Evolutionary conservation across 2,888 invertebrate species (phyloP), one percentile per base, ranked within the genome.

Genomic region (Diaprepes abbreviatus): DNA sequence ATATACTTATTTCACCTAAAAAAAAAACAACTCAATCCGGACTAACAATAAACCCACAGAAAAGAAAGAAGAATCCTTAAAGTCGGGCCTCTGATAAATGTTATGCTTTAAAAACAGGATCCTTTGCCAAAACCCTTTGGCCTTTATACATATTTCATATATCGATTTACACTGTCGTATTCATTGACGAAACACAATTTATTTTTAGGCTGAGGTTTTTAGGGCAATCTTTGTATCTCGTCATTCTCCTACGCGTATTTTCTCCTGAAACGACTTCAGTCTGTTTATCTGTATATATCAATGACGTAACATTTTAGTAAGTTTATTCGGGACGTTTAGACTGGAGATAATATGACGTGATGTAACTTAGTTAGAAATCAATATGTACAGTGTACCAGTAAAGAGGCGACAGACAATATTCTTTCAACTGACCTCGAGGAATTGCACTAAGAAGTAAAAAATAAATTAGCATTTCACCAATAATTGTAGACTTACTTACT

Each of bases 141-240:
- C 28, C 28, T 50, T 31, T 28, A 14, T 31, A 50, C 28, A 50
- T 28, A 50, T 31, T 50, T 14, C 12, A 24, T 24, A 12, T 50
- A 28, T 50, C 48, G 48, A 31, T 43, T 43, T 14, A 19, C 10
- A 9, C 19, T 9, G 28, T 24, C 24, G 12, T 24, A 28, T 24
- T 50, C 48, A 28, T 50, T 28, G 24, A 50, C 24, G 14, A 50
- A 31, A 50, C 12, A 50, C 43, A 21, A 43, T 43, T 43, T 43
- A 43, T 43, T 43, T 43, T 43, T 43, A 43, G 43, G 19, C 21
- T 43, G 43, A 43, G 43, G 43, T 19, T 43, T 43, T 43, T 43
- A 21, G 43, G 43, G 43, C 43, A 43, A 9, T 43, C 16, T 43
- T 43, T 43, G 10, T 40, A 19, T 43, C 43, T 43, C 19, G n/a